Base-by-base conservation (phyloP, 92 coral and sea anemone species). In the Desmophyllum pertusum region DNA sequence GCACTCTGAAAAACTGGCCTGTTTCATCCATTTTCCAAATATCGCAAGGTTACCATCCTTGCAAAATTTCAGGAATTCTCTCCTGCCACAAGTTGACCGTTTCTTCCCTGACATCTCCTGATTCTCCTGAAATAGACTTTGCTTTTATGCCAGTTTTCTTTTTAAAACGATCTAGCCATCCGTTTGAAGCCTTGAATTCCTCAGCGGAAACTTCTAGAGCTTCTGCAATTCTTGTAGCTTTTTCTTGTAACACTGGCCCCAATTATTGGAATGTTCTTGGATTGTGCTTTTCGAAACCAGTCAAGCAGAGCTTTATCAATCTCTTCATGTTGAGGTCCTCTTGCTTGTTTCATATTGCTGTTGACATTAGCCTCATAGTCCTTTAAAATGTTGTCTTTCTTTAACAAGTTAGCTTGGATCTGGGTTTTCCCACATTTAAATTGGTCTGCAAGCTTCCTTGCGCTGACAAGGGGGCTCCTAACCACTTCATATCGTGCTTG, bases 11-110 rank as follows among this genome's bases (percentile, higher is more conserved):
- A 86, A 85, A 81, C 75, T 70, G 35, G 41, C 90, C 90, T 52
- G 70, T 89, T 41, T 88, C 92, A 52, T 88, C 90, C 89, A 91
- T 91, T 46, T 88, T 88, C 86, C 87, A 88, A 15, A 85, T 83
- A 70, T 91, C 71, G 46, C 37, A 81, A 29, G 89, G 57, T 41
- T 69, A 29, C 87, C 91, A 84, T 42, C 87, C 94, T 70, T 42
- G 33, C 64, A 18, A 57, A 85, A 74, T 68, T 75, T 78, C 62
- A 45, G 80, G 48, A 1, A 59, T 33, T 37, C 62, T 31, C 15
- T 74, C 79, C 46, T 48, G 45, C 88, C 88, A 88, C 57, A 84
- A 83, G 61, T 88, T 81, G 39, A 88, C 75, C 45, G 88, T 83
- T 48, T 69, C 75, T 64, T 84, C 84, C 45, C 77, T 88, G 46